Base-by-base conservation (phyloP, 1,140 invertebrate genomes). In the Choristoneura fumiferana region DNA sequence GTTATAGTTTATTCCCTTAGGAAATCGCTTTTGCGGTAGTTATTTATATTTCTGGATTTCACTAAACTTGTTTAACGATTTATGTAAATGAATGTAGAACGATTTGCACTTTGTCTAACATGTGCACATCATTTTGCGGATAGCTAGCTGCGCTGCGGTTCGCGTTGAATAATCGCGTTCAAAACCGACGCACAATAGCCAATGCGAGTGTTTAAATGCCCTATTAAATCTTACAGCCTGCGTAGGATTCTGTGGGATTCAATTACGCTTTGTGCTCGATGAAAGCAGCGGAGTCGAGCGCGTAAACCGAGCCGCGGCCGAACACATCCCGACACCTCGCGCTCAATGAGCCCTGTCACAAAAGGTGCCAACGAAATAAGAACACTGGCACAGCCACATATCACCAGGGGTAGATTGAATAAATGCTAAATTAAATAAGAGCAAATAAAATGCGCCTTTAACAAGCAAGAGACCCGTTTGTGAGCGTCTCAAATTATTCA, bases 361-460 rank as follows among this genome's bases (percentile, higher is more conserved):
- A 89, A 88, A 83, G 84, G 81, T 82, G 84, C 79, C 69, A 77
- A 71, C 69, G 81, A 81, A 81, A 85, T 81, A 83, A 82, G 77
- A 83, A 76, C 75, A 75, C 36, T 60, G 58, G 71, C 71, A 53
- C 62, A 76, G 68, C 77, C 75, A 71, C 69, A 71, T 74, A 73
- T 78, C 73, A 74, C 79, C 73, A 52, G 76, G 77, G 74, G 77
- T 75, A 88, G 81, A 86, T 85, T 89, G 78, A 88, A 87, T 88
- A 86, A 88, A 87, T 87, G 80, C 77, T 76, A 89, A 89, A 89
- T 89, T 89, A 87, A 87, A 88, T 87, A 79, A 84, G 76, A 89
- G 83, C 84, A 86, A 89, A 89, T 87, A 87, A 87, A 89, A 82
- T 65, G 53, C 52, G 39, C 73, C 71, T 79, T 82, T 84, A 84